Base-by-base conservation (phyloP, 2,113 vertebrate genomes). In the Gymnarchus niloticus region DNA sequence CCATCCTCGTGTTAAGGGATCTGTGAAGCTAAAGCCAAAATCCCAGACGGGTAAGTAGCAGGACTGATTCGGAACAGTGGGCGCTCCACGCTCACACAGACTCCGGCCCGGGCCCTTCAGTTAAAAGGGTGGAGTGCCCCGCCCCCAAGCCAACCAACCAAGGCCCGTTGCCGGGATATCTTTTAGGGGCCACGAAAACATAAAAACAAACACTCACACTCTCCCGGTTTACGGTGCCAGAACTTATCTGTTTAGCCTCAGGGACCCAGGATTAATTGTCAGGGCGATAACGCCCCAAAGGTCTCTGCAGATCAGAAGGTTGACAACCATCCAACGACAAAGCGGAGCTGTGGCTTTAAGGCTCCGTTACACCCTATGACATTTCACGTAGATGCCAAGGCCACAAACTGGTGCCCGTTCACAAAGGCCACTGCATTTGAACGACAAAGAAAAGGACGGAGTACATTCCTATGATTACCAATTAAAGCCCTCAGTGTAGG, bases 31-130 rank as follows among this genome's bases (percentile, higher is more conserved):
- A 83, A 83, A 83, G 61, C 85, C 49, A 56, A n/a, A 0, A 89
- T 91, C 91, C 91, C 90, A 86, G 33, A 82, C 82, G 87, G 88
- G 92, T 90, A 92, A 92, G 92, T 91, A 88, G 89, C 90, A 86
- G 90, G 92, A 81, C 19, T 76, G 83, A 84, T 56, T 12, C 86
- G 19, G n/a, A 51, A 86, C 59, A 57, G 83, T 84, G 33, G 86
- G 81, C 86, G 85, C 56, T 83, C 81, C 57, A 56, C n/a, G 88
- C 84, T 59, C 69, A 87, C 81, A 80, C 77, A 23, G 46, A 84
- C 83, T 52, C 88, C 90, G 89, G 90, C 89, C 85, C 33, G 4
- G 44, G 85, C 89, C 87, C 85, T 54, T 17, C 78, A 1, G 44
- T 48, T 33, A 44, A 21, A 52, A 5, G 48, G 77, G 73, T 87